Base-by-base conservation (phyloP, 2,888 invertebrate genomes). In the Gibbula magus region DNA sequence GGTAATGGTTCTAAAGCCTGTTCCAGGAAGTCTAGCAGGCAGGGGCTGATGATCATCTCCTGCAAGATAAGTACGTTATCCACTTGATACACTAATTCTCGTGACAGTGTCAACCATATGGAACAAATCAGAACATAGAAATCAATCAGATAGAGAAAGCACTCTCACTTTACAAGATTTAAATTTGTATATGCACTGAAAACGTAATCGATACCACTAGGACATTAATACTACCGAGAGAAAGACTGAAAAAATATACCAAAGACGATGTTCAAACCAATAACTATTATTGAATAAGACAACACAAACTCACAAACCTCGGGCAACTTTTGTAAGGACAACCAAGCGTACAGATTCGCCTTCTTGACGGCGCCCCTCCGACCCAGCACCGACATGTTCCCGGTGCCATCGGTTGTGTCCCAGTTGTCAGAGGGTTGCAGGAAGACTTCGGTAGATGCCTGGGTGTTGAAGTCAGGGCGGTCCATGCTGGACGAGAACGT, bases 1-100 rank as follows among this genome's bases (percentile, higher is more conserved):
- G 98, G 98, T 90, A 99, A 97, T 0, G 99, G 98, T 90, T 99
- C 99, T 53, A 99, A 93, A 0, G 98, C 98, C 93, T 99, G 99
- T 92, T 99, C 99, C 85, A 99, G 93, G 93, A 99, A 99, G 93
- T 99, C 98, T 78, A 99, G 94, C 87, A 99, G 97, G 90, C 98
- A 98, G 0, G 99, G 99, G 86, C 97, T 98, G 91, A 99, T 97
- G 86, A 99, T 96, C 35, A 99, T 99, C 93, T 99, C 99, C 89
- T 92, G 84, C 10, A 45, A 45, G 1, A 1, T 10, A 45, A 45
- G 45, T 35, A 35, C n/a, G n/a, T n/a, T 35, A 35, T 5, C 7
- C 7, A 13, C 4, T 45, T 45, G 10, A 45, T 10, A 45, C 8
- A 45, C n/a, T n/a, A n/a, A n/a, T n/a, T 45, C 13, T 13, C 1